A percentile compares a stretch with the other conserved stretches of the same genome.
phyloP scores from a whole-genome alignment of 2,113 vertebrate species.

The Saiga tatarica region DNA sequence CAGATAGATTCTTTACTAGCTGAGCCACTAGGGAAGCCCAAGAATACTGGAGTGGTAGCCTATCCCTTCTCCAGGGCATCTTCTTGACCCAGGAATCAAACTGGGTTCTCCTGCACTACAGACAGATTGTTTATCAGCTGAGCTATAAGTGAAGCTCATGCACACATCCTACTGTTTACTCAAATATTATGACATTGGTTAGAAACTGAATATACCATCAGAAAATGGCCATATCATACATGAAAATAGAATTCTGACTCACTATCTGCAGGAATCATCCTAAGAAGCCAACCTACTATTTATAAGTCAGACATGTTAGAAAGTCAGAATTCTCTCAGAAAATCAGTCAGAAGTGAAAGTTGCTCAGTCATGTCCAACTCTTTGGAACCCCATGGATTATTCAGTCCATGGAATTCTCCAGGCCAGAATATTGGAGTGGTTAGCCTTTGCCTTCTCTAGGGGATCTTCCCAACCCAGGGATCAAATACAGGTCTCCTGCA shows the following conservation, averaged over 20 bases:
- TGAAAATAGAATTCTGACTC: background rate
- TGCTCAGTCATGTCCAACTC: background rate
- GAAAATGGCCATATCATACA: background rate
- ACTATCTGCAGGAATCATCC: background rate
- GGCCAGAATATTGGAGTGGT: background rate
- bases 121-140: background rate
- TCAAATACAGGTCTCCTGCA: background rate
- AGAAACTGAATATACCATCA: background rate
- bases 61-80: background rate
- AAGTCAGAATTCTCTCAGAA: background rate
- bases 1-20: background rate
- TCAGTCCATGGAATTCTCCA: background rate
- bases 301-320: background rate
- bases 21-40: background rate
- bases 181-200: background rate
- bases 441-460: background rate
- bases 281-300: background rate
- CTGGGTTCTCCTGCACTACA: background rate
- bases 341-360: background rate
- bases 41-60: background rate
- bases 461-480: background rate
- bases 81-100: background rate
- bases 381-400: background rate
- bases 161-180: background rate
- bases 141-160: background rate